These are phyloP conservation scores for Shargacucullia verbasci DNA, from an alignment of 2,888 invertebrate genomes.

Conservation along the genomic window DNA sequence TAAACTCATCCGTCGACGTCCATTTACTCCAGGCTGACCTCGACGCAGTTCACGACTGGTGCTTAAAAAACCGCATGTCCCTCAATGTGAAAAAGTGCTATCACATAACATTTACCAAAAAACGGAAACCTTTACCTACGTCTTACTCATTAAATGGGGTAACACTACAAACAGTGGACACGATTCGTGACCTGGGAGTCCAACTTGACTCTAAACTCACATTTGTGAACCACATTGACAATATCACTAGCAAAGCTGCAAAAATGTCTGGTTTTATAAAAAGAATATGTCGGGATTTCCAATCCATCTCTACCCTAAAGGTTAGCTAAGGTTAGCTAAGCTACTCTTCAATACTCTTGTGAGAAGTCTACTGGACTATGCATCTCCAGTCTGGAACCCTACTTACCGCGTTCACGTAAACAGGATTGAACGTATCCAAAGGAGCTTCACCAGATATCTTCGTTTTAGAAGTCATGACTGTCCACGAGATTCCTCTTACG, in stretches of 20 bases:
- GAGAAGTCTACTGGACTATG: background rate
- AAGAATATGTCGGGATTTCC: too few species aligned
- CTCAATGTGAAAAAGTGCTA: slow-evolving; percentile 9
- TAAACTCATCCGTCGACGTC: background rate
- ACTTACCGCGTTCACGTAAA: background rate
- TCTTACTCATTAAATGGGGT: background rate
- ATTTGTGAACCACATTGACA: background rate
- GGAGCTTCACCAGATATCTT: background rate
- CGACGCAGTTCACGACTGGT: slow-evolving; percentile 2
- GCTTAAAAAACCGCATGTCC: slow-evolving; percentile 10
- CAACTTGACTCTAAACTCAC: background rate
- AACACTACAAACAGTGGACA: too few species aligned
- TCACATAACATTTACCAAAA: slow-evolving; percentile 12
- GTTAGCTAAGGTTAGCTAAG: too few species aligned
- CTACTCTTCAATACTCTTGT: too few species aligned
- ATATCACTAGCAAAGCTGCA: background rate
- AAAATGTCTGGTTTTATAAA: background rate
- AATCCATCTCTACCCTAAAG: too few species aligned
- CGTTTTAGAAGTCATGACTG: background rate
- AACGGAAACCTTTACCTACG: too few species aligned
- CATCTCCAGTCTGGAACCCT: background rate
- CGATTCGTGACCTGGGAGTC: too few species aligned
- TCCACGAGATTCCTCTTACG: background rate
- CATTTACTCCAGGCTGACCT: slow-evolving; percentile 1
- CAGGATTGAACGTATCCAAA: background rate